These are phyloP conservation scores for Petromus typicus DNA, from an alignment of 2,113 vertebrate species.

Conservation along the genomic window DNA sequence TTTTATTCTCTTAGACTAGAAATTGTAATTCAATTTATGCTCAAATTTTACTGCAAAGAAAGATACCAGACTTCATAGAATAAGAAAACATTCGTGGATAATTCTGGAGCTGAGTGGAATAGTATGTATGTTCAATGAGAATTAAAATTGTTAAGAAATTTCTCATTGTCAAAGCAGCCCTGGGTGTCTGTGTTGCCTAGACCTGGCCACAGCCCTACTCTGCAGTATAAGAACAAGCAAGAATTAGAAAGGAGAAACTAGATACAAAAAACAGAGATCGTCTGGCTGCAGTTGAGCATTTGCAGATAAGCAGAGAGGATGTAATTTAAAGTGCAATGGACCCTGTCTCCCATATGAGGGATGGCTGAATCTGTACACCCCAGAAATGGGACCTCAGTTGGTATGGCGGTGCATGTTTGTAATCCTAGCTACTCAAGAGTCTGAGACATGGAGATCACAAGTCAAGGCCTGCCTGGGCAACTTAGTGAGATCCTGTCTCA, in stretches of 20 bases:
- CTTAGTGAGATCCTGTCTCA: neutral
- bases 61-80: no score
- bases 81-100: neutral
- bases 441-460: neutral
- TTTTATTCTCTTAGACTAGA: neutral
- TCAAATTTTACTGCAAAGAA: neutral
- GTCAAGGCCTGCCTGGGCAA: neutral
- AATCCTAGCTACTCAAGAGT: neutral
- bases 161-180: neutral
- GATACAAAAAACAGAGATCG: neutral
- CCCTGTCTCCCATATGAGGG: neutral
- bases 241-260: neutral
- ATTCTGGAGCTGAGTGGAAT: neutral
- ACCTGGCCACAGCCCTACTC: neutral
- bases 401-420: neutral
- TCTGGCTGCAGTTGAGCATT: neutral
- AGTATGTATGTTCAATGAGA: neutral
- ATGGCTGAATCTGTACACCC: neutral
- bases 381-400: neutral
- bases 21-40: neutral
- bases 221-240: neutral
- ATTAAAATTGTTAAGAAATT: neutral
- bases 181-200: neutral
- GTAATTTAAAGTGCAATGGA: neutral
- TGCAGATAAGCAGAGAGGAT: neutral